A percentile compares a stretch with the other conserved stretches of the same genome.
phyloP scores from a whole-genome alignment of 2,797 vertebrate genomes.

The Manis javanica region DNA sequence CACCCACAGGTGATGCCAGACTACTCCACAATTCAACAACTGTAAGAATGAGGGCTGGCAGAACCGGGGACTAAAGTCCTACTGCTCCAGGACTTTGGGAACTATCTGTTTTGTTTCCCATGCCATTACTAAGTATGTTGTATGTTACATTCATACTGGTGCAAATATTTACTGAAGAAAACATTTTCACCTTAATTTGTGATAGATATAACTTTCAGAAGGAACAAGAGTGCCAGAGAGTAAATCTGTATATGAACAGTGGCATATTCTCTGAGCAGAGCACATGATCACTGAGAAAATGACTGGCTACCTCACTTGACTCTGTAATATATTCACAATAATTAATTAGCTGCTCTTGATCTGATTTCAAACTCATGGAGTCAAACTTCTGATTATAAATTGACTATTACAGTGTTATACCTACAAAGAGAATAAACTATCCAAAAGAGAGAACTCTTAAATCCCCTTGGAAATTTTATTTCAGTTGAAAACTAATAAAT shows the following conservation, averaged over 20 bases:
- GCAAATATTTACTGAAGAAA: neutral
- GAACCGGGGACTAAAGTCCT: neutral
- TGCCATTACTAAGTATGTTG: neutral
- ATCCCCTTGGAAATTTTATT: neutral
- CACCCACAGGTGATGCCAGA: neutral
- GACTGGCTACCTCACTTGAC: neutral
- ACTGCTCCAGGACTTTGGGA: neutral
- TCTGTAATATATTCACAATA: neutral
- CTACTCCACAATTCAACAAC: neutral
- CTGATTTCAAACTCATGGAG: neutral
- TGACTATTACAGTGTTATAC: neutral
- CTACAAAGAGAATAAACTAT: neutral
- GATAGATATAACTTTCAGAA: neutral
- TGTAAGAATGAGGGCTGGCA: neutral
- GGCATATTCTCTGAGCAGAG: neutral
- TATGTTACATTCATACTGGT: neutral
- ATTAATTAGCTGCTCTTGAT: neutral
- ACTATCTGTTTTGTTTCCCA: neutral
- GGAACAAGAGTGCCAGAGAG: neutral
- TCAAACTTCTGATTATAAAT: neutral
- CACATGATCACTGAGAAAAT: neutral
- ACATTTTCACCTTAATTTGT: neutral
- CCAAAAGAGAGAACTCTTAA: neutral
- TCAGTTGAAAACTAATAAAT: slow-evolving; percentile 26
- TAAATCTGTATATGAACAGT: neutral